Conservation (phyloP, 2,113 vertebrate species). For the Miniopterus natalensis region DNA sequence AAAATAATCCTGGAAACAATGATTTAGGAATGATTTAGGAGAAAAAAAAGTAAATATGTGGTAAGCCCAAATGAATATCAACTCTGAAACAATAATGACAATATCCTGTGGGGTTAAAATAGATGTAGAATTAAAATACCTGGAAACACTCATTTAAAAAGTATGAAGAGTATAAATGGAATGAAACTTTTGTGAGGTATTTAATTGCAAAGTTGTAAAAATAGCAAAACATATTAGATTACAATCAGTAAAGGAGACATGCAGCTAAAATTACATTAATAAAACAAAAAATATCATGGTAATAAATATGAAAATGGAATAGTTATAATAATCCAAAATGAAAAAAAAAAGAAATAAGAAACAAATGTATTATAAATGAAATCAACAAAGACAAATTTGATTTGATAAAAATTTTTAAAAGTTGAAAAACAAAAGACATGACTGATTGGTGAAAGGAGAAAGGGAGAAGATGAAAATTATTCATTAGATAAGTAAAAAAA, state of each 20-base stretch:
- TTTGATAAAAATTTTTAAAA: not conserved
- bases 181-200: not conserved
- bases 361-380: not conserved
- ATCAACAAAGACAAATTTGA: not conserved
- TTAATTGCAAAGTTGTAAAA: not conserved
- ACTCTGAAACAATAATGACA: not conserved
- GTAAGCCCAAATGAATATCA: not conserved
- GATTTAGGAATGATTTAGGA: not conserved
- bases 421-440: not conserved
- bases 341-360: not conserved
- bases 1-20: not conserved
- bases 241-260: not conserved
- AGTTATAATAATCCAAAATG: not conserved
- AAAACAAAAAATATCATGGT: not conserved
- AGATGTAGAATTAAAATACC: not conserved
- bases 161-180: not conserved
- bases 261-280: not conserved
- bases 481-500: not conserved
- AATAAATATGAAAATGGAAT: not conserved
- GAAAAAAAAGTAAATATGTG: not conserved
- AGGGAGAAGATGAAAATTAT: not conserved
- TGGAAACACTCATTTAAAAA: not conserved
- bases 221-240: not conserved
- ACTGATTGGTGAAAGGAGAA: not conserved
- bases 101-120: not conserved